phyloP scores from a whole-genome alignment of 2,888 invertebrate species.

The Plebejus melissa region DNA sequence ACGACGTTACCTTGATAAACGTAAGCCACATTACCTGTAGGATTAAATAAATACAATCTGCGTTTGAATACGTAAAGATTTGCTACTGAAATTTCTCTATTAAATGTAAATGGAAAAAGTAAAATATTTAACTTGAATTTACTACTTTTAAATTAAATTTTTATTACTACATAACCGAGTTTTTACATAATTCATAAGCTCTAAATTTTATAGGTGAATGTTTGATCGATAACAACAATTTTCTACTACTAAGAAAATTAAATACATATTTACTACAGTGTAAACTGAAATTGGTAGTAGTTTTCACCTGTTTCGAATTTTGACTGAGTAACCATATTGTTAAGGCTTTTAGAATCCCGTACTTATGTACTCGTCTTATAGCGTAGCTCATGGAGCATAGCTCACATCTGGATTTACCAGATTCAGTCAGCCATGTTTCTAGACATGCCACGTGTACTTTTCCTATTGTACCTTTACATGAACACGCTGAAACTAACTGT shows the following conservation, averaged over 20 bases:
- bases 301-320: slow-evolving; percentile 66
- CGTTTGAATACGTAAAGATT: background rate
- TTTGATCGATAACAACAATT: no score
- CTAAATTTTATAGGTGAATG: no score
- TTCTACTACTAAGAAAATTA: no score
- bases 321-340: slow-evolving; percentile 80
- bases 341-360: slow-evolving; percentile 76
- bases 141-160: background rate
- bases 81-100: background rate
- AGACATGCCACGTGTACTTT: slow-evolving; percentile 85
- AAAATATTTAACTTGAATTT: background rate
- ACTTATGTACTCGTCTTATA: slow-evolving; percentile 81
- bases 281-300: background rate
- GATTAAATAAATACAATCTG: background rate
- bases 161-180: background rate
- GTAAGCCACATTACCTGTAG: background rate
- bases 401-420: slow-evolving; percentile 84
- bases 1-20: background rate
- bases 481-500: slow-evolving; percentile 65
- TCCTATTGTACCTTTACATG: slow-evolving; percentile 83
- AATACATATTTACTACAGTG: no score
- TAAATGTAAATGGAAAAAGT: background rate
- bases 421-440: slow-evolving; percentile 87
- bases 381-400: slow-evolving; percentile 84
- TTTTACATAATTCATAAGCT: background rate